Evolutionary conservation across 2,797 vertebrate species (phyloP).

Genomic region (Tachyglossus aculeatus): DNA sequence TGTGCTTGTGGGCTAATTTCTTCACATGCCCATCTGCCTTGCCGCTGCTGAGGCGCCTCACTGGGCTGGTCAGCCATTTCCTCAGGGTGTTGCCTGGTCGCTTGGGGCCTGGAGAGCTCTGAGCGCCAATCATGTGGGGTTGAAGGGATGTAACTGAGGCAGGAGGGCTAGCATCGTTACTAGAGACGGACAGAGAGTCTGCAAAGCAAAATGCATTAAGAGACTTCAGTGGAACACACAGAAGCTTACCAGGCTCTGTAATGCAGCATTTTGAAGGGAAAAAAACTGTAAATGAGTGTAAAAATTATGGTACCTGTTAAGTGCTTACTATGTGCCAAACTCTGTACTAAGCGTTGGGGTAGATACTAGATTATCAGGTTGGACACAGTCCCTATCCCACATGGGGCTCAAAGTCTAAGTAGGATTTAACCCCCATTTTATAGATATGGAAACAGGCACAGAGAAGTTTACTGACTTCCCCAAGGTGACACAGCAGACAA

Average conservation of each 20-base stretch:
- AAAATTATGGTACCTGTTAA: too few relatives aligned
- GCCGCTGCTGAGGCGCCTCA: conserved; percentile 95
- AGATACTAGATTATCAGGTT: too few relatives aligned
- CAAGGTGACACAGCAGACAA: too few relatives aligned
- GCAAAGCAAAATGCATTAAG: not conserved
- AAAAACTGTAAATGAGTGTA: too few relatives aligned
- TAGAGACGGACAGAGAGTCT: conserved; percentile 96
- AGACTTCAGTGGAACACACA: not conserved
- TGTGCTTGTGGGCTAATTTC: conserved; percentile 96
- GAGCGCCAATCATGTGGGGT: conserved; percentile 89
- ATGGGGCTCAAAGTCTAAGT: too few relatives aligned
- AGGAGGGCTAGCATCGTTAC: conserved; percentile 94
- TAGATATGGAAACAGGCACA: too few relatives aligned
- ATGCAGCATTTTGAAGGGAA: not conserved
- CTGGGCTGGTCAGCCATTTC: conserved; percentile 98
- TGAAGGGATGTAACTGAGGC: conserved; percentile 92
- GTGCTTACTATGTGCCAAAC: too few relatives aligned
- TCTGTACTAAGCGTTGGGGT: too few relatives aligned
- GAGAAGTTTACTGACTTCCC: too few relatives aligned
- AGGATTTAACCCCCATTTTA: too few relatives aligned
- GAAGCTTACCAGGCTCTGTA: not conserved
- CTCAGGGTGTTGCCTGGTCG: conserved; percentile 95
- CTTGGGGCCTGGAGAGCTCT: conserved; percentile 95
- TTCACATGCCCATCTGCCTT: conserved; percentile 97
- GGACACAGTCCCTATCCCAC: too few relatives aligned